Evolutionary conservation across 2,888 invertebrate genomes (phyloP), one percentile per base, ranked within the genome.

Genomic region (Tortricodes alternella): DNA sequence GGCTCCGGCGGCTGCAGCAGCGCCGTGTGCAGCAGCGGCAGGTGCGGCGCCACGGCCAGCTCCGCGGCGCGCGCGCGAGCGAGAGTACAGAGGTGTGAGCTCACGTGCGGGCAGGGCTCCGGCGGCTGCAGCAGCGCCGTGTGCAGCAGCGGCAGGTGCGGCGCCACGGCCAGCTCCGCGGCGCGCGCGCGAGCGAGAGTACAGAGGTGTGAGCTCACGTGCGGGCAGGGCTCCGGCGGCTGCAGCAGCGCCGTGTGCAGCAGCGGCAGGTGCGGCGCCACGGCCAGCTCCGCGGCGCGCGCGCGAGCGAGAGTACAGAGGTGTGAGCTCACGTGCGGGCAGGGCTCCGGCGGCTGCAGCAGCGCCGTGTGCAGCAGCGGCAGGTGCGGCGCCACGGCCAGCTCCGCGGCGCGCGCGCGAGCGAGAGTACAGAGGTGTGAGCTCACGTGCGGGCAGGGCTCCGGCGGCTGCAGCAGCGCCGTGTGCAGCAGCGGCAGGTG

Each of bases 141-240:
- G 70, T 89, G 89, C 74, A 89, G 77, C 67, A 89, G 78, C 68
- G 88, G 89, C 73, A 89, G 73, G 71, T 89, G 89, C 65, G 89
- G 89, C 60, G 88, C 88, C 56, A 85, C 68, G 18, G 80, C 85
- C 64, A 76, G 75, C 78, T 87, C 87, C 71, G 85, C 85, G 62
- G 65, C 60, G 32, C 48, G 8, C 53, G 70, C 63, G 53, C 74
- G 70, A 67, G 66, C 66, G 48, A 58, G 43, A 55, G 60, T 61
- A 24, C 51, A 53, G 62, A 62, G 60, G n/a, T 8, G n/a, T n/a
- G n/a, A n/a, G 0, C 16, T 19, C 11, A 2, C 21, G 21, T 5
- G 18, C 3, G 5, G n/a, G 21, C 11, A n/a, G 39, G 21, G 50
- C 39, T 24, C 56, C 34, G 65, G 62, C 43, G 61, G 65, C 38